Evolutionary conservation across 2,797 vertebrate genomes (phyloP).

Genomic region (Myiotriccus ornatus): DNA sequence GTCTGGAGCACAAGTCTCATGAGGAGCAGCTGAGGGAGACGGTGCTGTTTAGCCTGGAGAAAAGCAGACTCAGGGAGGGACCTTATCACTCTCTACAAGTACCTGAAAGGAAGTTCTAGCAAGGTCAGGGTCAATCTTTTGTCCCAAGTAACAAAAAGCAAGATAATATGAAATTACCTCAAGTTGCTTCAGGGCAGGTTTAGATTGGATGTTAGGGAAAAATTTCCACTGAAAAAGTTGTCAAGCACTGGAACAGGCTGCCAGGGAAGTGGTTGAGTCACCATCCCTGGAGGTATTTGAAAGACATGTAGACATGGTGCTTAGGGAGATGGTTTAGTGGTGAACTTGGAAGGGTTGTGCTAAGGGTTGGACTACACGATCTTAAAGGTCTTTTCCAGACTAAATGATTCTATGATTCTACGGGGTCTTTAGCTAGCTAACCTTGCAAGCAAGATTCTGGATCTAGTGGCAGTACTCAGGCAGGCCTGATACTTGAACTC

Average conservation of each 20-base stretch:
- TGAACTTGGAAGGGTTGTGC: not conserved
- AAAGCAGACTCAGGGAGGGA: not conserved
- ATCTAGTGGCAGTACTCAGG: not conserved
- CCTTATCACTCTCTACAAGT: not conserved
- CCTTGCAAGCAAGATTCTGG: not conserved
- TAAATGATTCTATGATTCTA: not conserved
- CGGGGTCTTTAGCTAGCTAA: not conserved
- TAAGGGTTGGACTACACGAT: too few relatives aligned
- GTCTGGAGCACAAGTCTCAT: not conserved
- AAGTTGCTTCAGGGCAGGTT: not conserved
- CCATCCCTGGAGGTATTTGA: not conserved
- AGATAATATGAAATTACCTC: not conserved
- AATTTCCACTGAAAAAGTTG: not conserved
- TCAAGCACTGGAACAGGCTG: not conserved
- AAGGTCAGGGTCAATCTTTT: not conserved
- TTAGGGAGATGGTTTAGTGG: not conserved
- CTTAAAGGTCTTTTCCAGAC: not conserved
- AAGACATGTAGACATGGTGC: fast-evolving
- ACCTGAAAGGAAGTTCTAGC: not conserved
- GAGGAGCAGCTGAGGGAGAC: not conserved
- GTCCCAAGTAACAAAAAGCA: not conserved
- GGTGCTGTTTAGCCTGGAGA: not conserved
- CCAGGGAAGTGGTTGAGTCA: not conserved
- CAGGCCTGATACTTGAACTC: not conserved
- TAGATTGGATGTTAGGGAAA: not conserved